phyloP scores from a whole-genome alignment of 2,113 vertebrate species.

The Colaptes auratus region DNA sequence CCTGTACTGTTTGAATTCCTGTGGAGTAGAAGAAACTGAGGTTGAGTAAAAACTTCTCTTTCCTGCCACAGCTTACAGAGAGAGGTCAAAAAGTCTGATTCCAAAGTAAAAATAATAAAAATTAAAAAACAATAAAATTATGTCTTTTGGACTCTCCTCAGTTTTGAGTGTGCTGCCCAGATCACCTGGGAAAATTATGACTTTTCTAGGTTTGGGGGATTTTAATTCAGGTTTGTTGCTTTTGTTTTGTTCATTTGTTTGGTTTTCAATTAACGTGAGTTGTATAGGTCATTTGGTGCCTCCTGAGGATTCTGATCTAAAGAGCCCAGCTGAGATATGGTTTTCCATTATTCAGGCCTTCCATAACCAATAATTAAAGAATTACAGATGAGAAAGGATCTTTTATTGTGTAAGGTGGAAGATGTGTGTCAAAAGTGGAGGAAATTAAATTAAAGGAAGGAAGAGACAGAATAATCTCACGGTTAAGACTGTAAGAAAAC shows the following conservation, averaged over 20 bases:
- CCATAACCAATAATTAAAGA: not conserved
- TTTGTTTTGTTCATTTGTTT: not conserved
- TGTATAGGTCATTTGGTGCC: not conserved
- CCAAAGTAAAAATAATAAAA: not conserved
- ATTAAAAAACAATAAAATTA: not conserved
- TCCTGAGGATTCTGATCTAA: not conserved
- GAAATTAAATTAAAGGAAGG: not conserved
- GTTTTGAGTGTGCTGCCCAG: not conserved
- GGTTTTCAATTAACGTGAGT: not conserved
- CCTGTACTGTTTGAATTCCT: not conserved
- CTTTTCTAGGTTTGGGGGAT: rapidly evolving
- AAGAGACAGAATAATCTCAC: not conserved
- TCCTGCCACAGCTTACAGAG: not conserved
- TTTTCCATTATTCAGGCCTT: not conserved
- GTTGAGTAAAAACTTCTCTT: not conserved
- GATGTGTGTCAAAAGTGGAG: not conserved
- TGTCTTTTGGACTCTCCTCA: not conserved
- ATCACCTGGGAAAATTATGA: not conserved
- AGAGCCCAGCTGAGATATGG: not conserved
- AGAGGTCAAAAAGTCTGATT: not conserved
- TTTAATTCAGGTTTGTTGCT: not conserved
- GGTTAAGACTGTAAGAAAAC: not conserved
- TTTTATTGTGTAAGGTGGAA: not conserved
- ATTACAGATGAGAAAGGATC: not conserved
- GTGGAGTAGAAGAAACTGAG: not conserved